Evolutionary conservation across 1,140 invertebrate genomes (phyloP), one percentile per base, ranked within the genome.

Genomic region (Mylabris phalerata): DNA sequence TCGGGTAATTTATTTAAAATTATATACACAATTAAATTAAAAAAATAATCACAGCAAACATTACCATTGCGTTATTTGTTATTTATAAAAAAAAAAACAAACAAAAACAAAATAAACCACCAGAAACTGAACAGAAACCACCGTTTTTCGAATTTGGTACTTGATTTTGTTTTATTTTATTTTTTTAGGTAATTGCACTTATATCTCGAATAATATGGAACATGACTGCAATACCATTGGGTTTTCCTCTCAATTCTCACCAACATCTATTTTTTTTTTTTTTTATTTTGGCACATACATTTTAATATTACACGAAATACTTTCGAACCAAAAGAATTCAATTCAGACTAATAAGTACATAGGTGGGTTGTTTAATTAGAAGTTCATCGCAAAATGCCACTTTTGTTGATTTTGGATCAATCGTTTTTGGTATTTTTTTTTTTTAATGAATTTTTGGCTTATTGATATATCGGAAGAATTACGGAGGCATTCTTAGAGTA

Each of bases 31-130:
- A 5, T 32, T 32, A 32, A 32, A 32, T 48, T 57, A 58, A 62
- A 63, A 54, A 69, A 69, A 65, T 58, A 71, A 71, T 71, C 69
- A 71, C 69, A 71, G 69, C 59, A 67, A 69, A 63, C 46, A 66
- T 67, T 66, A 67, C 60, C 55, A 48, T 54, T 52, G 50, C 50
- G 13, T 52, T 32, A 32, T 32, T 32, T 32, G 32, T 32, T 32
- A 19, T 2, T 19, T 19, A 19, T 32, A 32, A 32, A 32, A 5
- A 32, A 32, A 5, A 32, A 32, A 32, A 32, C 7, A 7, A 32
- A 32, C 32, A 32, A 32, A 32, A 32, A 32, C 32, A 32, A 32
- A 32, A 32, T 5, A 32, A 4, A 32, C 32, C 32, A 32, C 32
- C 7, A 7, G 7, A 32, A 32, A 32, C 32, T 32, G 32, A 32